These are phyloP conservation scores for Entosphenus tridentatus DNA, from an alignment of 2,113 vertebrate species.

Conservation along the genomic window DNA sequence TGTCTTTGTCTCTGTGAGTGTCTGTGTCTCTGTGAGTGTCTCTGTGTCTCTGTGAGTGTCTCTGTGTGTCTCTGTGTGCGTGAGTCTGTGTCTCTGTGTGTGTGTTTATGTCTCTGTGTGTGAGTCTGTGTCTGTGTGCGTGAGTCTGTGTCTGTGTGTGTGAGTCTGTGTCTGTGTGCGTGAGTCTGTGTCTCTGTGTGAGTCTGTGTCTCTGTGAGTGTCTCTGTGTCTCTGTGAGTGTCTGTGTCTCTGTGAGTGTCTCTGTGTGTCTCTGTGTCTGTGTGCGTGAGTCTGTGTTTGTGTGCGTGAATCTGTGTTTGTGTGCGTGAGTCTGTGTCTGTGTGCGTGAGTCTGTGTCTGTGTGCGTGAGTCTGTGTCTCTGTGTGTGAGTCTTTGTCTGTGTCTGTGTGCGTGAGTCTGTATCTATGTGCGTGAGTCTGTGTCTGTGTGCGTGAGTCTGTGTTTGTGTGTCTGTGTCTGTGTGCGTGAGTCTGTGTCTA, in stretches of 20 bases:
- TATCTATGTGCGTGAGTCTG: neutral
- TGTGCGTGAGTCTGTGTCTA: neutral
- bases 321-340: neutral
- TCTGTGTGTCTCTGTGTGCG: neutral
- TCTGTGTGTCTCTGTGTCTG: neutral
- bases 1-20: neutral
- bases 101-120: neutral
- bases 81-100: slow-evolving; percentile 1
- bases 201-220: neutral
- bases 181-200: neutral
- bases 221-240: neutral
- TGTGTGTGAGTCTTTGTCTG: neutral
- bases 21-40: neutral
- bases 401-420: neutral
- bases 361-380: neutral
- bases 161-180: neutral
- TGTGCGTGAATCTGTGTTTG: neutral
- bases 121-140: neutral
- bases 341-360: neutral
- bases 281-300: neutral
- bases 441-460: neutral
- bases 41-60: neutral
- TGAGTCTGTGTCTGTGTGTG: neutral
- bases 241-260: neutral
- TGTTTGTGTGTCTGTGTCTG: neutral